phyloP scores from a whole-genome alignment of 2,113 vertebrate species.

The Pachyramphus minor region DNA sequence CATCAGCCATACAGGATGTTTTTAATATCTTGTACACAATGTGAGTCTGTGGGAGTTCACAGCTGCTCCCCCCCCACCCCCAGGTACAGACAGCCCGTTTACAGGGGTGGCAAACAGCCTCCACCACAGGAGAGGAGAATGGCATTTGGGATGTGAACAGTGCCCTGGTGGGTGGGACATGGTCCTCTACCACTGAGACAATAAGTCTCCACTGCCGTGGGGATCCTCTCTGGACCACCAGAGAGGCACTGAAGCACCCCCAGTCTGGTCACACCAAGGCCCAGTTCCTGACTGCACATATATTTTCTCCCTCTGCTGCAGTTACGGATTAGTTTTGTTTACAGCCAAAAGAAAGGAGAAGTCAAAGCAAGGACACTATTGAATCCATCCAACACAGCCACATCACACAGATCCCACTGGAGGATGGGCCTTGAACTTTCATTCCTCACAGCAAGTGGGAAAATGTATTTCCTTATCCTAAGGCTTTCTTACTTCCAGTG shows the following conservation, averaged over 20 bases:
- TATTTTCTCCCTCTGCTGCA: background rate
- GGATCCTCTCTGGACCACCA: background rate
- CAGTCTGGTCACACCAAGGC: background rate
- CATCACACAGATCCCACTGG: background rate
- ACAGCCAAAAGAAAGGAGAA: background rate
- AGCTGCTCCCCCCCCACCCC: background rate
- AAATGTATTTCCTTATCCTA: background rate
- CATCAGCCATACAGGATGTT: background rate
- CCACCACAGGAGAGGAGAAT: background rate
- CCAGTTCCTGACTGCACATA: background rate
- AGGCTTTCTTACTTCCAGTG: background rate
- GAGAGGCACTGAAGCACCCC: background rate
- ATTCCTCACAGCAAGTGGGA: background rate
- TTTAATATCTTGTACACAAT: rapidly evolving
- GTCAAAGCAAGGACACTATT: background rate
- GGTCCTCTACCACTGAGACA: background rate
- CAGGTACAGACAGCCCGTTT: background rate
- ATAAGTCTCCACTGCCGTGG: rapidly evolving
- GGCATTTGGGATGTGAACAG: background rate
- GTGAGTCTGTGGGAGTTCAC: background rate
- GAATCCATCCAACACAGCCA: background rate
- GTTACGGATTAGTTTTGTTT: background rate
- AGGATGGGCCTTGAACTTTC: background rate
- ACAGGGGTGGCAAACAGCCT: background rate
- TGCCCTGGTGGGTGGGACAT: rapidly evolving